Percentiles rank a stretch among this genome's conserved stretches.
These are phyloP conservation scores for Scaptodrosophila lebanonensis DNA, from an alignment of 1,140 invertebrate species.

Conservation along the genomic window DNA sequence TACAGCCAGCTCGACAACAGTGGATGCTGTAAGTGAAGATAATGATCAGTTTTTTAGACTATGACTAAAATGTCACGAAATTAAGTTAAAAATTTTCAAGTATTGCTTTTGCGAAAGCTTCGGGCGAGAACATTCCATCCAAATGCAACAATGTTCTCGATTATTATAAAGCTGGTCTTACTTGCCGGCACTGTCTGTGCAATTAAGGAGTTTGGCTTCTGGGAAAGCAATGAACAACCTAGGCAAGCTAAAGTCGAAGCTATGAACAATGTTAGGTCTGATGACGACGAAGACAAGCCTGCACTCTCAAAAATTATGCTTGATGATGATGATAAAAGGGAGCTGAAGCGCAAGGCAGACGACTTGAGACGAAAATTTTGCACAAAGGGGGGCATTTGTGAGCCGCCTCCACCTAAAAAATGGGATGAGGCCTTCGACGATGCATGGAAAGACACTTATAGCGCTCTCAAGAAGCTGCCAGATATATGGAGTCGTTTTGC, in stretches of 20 bases:
- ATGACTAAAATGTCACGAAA: slow-evolving; percentile 20
- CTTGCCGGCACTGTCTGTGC: slow-evolving; percentile 5
- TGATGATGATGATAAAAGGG: slow-evolving; percentile 26
- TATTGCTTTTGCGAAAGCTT: too few species aligned
- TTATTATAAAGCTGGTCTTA: slow-evolving; percentile 5
- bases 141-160: background rate
- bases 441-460: slow-evolving; percentile 35
- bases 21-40: slow-evolving; percentile 47
- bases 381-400: background rate
- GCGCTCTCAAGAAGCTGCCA: slow-evolving; percentile 16
- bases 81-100: background rate
- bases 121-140: too few species aligned
- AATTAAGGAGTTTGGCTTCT: background rate
- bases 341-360: slow-evolving; percentile 26
- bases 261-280: slow-evolving; percentile 19
- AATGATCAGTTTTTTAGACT: background rate
- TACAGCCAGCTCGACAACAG: slow-evolving; percentile 69
- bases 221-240: background rate
- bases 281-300: background rate
- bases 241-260: background rate
- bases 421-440: slow-evolving; percentile 24
- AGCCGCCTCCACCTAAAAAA: slow-evolving; percentile 9
- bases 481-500: slow-evolving; percentile 9
- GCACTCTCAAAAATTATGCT: background rate
- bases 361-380: slow-evolving; percentile 26